Percentiles rank a stretch among this genome's conserved stretches.
These are phyloP conservation scores for Folsomia candida DNA, from an alignment of 2,888 invertebrate species.

Conservation along the genomic window DNA sequence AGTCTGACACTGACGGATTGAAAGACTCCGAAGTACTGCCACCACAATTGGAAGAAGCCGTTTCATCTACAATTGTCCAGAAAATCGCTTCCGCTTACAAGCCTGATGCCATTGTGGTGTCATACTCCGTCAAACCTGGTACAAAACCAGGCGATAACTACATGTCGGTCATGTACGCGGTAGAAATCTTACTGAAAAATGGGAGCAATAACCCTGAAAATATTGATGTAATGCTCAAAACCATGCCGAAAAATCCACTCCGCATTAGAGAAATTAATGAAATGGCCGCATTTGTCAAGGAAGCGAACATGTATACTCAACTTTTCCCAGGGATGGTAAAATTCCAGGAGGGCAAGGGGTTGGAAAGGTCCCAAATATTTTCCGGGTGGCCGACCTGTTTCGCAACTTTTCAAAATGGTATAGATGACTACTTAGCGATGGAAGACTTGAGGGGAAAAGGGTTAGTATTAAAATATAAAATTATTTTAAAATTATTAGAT, in stretches of 20 bases:
- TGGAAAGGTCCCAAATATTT: conserved; percentile 25
- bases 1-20: too few relatives aligned
- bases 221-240: conserved; percentile 42
- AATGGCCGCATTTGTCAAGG: conserved; percentile 40
- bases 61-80: conserved; percentile 37
- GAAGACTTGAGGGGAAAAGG: conserved; percentile 35
- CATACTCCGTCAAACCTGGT: conserved; percentile 34
- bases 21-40: too few relatives aligned
- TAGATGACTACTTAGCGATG: conserved; percentile 39
- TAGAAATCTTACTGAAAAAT: conserved; percentile 32
- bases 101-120: conserved; percentile 25
- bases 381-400: conserved; percentile 37
- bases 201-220: conserved; percentile 14
- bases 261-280: conserved; percentile 43
- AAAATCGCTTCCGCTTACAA: conserved; percentile 33
- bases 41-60: conserved; percentile 43
- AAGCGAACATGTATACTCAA: conserved; percentile 29
- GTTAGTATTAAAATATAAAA: too few relatives aligned
- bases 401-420: conserved; percentile 29
- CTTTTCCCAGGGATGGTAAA: conserved; percentile 26
- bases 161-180: conserved; percentile 48
- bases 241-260: conserved; percentile 32
- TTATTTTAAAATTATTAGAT: too few relatives aligned
- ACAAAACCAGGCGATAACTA: too few relatives aligned
- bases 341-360: conserved; percentile 30